A percentile compares a stretch with the other conserved stretches of the same genome.
These are phyloP conservation scores for Steinernema hermaphroditum DNA, from an alignment of 2,888 invertebrate genomes.

Conservation along the genomic window DNA sequence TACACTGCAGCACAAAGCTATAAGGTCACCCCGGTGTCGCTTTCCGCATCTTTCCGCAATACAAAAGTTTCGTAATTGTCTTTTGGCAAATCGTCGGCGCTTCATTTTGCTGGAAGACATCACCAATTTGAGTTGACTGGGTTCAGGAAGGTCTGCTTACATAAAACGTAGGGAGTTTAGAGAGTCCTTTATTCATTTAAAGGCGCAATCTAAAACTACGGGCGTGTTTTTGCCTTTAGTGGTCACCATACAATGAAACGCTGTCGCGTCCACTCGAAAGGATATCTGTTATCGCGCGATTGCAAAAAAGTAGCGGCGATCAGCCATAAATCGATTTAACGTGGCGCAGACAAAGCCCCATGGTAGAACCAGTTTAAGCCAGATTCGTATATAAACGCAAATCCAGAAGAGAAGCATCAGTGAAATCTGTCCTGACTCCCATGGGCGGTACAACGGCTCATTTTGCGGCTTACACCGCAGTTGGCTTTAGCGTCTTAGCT, in stretches of 20 bases:
- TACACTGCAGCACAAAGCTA: too few relatives aligned
- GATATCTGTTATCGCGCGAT: background rate
- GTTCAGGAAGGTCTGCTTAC: too few relatives aligned
- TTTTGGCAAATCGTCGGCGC: too few relatives aligned
- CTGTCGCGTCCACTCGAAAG: conserved; percentile 8
- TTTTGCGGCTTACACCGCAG: conserved; percentile 20
- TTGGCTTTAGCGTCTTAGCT: conserved; percentile 16
- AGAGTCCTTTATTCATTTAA: too few relatives aligned
- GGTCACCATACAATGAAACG: conserved; percentile 21
- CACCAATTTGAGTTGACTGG: too few relatives aligned
- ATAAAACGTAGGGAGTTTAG: too few relatives aligned
- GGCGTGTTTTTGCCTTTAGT: conserved; percentile 4
- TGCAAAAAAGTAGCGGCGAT: conserved; percentile 23
- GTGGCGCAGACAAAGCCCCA: conserved; percentile 7
- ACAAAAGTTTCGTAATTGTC: too few relatives aligned
- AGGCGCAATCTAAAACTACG: too few relatives aligned
- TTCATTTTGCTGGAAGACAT: too few relatives aligned
- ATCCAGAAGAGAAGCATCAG: background rate
- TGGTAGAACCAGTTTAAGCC: conserved; percentile 3
- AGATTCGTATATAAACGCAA: too few relatives aligned
- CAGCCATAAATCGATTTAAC: background rate
- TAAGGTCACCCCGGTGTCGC: too few relatives aligned
- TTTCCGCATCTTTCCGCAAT: too few relatives aligned
- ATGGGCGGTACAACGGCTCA: conserved; percentile 21
- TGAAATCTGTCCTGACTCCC: background rate